A percentile compares a stretch with the other conserved stretches of the same genome.
Evolutionary conservation across 2,113 vertebrate genomes (phyloP).

Genomic region (Gymnogyps californianus): DNA sequence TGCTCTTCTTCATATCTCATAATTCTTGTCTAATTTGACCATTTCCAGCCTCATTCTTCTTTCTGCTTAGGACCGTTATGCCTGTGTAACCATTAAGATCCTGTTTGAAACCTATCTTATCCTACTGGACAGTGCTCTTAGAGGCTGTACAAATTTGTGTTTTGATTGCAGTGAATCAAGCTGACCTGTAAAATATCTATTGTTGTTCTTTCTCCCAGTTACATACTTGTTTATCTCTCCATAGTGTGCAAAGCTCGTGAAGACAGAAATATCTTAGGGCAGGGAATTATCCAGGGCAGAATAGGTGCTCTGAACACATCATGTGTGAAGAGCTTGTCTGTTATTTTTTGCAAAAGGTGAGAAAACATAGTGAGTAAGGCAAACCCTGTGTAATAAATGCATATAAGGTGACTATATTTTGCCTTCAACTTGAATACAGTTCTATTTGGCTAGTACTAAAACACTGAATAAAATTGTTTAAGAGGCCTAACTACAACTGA

Average conservation of each 20-base stretch:
- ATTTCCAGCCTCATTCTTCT: background rate
- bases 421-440: background rate
- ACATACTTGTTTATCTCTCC: background rate
- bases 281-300: background rate
- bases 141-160: background rate
- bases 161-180: background rate
- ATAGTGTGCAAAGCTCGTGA: background rate
- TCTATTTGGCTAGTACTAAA: background rate
- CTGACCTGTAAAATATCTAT: background rate
- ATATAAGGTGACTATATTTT: background rate
- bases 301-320: background rate
- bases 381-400: background rate
- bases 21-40: background rate
- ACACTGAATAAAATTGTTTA: background rate
- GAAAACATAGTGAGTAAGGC: background rate
- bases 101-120: background rate
- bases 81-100: background rate
- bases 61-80: background rate
- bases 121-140: background rate
- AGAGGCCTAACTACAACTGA: background rate
- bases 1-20: background rate
- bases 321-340: background rate
- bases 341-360: background rate
- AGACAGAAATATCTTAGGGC: background rate
- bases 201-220: background rate